Percentiles rank a stretch among this genome's conserved stretches.
These are phyloP conservation scores for Mus spretus DNA, from an alignment of 2,797 vertebrate genomes.

Conservation along the genomic window DNA sequence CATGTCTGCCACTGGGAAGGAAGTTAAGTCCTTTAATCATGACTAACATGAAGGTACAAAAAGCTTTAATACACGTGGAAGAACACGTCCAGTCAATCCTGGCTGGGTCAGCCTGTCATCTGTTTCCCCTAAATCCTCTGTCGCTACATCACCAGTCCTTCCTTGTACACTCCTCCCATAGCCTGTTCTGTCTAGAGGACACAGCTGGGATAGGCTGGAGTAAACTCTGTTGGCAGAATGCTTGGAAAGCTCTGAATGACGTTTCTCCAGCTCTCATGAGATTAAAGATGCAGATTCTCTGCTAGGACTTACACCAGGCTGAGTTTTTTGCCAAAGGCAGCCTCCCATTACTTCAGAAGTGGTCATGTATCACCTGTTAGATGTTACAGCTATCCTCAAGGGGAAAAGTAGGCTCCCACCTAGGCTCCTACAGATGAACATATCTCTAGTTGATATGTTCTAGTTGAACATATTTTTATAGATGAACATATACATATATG, in stretches of 20 bases:
- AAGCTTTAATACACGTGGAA: neutral
- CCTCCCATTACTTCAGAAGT: neutral
- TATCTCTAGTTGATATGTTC: neutral
- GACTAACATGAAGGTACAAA: neutral
- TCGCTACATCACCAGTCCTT: neutral
- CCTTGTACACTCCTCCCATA: neutral
- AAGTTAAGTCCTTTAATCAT: neutral
- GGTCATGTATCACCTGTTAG: neutral
- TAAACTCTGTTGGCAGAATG: neutral
- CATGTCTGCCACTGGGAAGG: neutral
- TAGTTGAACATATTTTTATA: neutral
- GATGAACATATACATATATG: neutral
- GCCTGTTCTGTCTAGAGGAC: neutral
- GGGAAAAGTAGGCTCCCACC: neutral
- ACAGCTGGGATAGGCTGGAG: neutral
- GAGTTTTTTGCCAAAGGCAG: neutral
- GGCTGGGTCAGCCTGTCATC: neutral
- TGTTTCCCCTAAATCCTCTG: slow-evolving; percentile 14
- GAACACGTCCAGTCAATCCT: neutral
- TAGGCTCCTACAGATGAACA: neutral
- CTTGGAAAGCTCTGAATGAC: neutral
- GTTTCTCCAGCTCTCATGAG: neutral
- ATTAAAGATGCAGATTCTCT: neutral
- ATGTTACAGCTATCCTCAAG: neutral
- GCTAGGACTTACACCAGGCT: neutral